phyloP scores from a whole-genome alignment of 2,888 invertebrate genomes.

The Opisthograptis luteolata region DNA sequence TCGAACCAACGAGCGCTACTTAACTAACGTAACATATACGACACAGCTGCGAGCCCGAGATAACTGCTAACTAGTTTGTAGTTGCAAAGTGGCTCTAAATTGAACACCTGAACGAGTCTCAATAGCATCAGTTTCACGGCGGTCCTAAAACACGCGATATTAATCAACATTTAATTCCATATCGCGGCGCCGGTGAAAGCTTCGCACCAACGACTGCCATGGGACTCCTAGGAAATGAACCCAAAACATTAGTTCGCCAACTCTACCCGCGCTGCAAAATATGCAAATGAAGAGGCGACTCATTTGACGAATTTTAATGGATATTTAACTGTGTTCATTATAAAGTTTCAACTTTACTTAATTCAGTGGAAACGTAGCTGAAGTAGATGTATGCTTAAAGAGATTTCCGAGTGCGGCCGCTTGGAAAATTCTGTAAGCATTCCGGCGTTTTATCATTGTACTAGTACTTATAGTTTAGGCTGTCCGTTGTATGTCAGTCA shows the following conservation, averaged over 20 bases:
- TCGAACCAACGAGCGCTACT: conserved; percentile 49
- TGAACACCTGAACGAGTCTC: conserved; percentile 68
- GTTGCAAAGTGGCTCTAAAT: conserved; percentile 70
- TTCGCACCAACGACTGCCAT: conserved; percentile 59
- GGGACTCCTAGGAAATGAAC: conserved; percentile 76
- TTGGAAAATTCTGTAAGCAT: conserved; percentile 38
- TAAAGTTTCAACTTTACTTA: conserved; percentile 67
- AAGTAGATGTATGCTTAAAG: conserved; percentile 54
- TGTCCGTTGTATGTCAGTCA: too few relatives aligned
- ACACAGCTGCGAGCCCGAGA: conserved; percentile 55
- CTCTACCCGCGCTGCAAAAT: conserved; percentile 69
- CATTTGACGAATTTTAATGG: conserved; percentile 80
- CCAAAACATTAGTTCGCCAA: conserved; percentile 60
- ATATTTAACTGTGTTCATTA: conserved; percentile 78
- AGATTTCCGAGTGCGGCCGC: conserved; percentile 44
- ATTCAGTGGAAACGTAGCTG: conserved; percentile 49
- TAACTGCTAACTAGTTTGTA: conserved; percentile 72
- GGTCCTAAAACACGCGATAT: conserved; percentile 68
- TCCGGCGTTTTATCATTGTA: conserved; percentile 27
- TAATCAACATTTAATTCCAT: conserved; percentile 82
- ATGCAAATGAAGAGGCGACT: conserved; percentile 77
- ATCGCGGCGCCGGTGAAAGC: conserved; percentile 57
- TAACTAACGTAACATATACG: conserved; percentile 48
- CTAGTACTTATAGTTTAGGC: too few relatives aligned
- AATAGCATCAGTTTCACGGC: conserved; percentile 45